Evolutionary conservation across 2,888 invertebrate species (phyloP).

Genomic region (Zhengitettix transpicula): DNA sequence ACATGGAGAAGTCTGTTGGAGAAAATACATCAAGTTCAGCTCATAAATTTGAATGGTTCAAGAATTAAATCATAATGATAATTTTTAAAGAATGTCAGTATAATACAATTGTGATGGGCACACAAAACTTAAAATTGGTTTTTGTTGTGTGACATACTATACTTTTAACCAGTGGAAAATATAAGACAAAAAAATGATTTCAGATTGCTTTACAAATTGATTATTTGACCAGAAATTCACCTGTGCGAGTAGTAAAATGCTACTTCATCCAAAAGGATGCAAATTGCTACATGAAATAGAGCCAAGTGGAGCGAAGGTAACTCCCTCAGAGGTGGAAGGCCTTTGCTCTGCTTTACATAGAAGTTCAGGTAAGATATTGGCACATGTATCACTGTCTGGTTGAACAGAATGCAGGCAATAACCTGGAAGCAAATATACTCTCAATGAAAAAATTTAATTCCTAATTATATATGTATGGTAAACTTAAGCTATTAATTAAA

Average conservation of each 20-base stretch:
- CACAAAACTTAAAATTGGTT: too few relatives aligned
- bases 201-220: too few relatives aligned
- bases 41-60: too few relatives aligned
- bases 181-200: too few relatives aligned
- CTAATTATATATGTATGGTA: too few relatives aligned
- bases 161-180: too few relatives aligned
- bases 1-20: constrained; percentile 24
- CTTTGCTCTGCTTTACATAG: constrained; percentile 21
- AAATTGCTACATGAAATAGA: constrained; percentile 25
- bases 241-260: constrained; percentile 36
- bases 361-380: constrained; percentile 21
- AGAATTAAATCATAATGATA: too few relatives aligned
- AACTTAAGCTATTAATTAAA: too few relatives aligned
- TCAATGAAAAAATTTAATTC: too few relatives aligned
- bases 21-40: constrained; percentile 12
- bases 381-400: constrained; percentile 25
- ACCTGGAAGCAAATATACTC: constrained; percentile 15
- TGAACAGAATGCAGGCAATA: constrained; percentile 24
- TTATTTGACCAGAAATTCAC: constrained; percentile 18
- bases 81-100: too few relatives aligned
- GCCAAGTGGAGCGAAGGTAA: constrained; percentile 29
- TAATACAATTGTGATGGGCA: too few relatives aligned
- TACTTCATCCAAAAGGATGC: constrained; percentile 29
- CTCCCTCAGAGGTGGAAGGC: constrained; percentile 19
- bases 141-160: too few relatives aligned